Conservation (phyloP, 2,113 vertebrate genomes). For the Chunga burmeisteri region DNA sequence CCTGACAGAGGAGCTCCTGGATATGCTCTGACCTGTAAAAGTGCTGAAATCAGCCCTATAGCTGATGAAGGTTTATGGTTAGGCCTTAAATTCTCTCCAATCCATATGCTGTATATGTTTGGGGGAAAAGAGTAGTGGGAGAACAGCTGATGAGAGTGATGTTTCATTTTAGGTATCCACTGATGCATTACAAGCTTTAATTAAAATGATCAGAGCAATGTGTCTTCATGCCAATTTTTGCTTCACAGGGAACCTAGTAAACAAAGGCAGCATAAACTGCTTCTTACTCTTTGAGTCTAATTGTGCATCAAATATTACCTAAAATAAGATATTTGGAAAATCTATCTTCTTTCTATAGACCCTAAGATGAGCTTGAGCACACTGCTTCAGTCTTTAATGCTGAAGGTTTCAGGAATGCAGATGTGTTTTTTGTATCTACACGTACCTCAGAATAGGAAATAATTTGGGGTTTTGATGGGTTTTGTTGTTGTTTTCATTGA, state of each 20-base stretch:
- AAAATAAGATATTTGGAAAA: neutral
- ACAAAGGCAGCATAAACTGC: conserved; percentile 47
- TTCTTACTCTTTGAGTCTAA: conserved; percentile 44
- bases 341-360: neutral
- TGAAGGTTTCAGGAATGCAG: neutral
- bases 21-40: neutral
- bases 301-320: neutral
- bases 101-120: neutral
- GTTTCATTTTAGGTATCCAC: conserved; percentile 17
- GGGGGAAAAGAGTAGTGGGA: neutral
- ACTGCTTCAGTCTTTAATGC: neutral
- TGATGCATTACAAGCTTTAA: conserved; percentile 62
- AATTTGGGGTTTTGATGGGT: neutral
- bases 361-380: neutral
- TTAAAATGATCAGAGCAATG: conserved; percentile 64
- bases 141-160: conserved; percentile 3
- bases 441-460: neutral
- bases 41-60: neutral
- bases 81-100: neutral
- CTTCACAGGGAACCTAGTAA: conserved; percentile 45
- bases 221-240: conserved; percentile 53
- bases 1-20: neutral
- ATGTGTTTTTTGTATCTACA: neutral
- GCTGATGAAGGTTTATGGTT: neutral
- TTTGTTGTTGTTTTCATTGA: neutral